Percentiles rank a stretch among this genome's conserved stretches.
These are phyloP conservation scores for Sakesphorus luctuosus DNA, from an alignment of 2,113 vertebrate genomes.

Conservation along the genomic window DNA sequence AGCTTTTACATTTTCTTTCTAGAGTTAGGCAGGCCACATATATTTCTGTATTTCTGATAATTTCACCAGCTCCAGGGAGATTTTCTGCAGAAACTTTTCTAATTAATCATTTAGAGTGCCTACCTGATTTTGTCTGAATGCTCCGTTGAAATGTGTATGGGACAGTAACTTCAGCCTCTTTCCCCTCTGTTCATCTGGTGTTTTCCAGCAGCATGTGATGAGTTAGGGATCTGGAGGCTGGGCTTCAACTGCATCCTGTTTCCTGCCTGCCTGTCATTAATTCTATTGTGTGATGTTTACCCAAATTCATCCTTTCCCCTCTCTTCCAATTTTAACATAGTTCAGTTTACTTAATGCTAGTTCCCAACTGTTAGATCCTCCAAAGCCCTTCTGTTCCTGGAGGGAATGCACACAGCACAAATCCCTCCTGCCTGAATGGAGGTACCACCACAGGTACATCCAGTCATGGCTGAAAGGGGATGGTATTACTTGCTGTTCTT, in stretches of 20 bases:
- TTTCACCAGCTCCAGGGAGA: background rate
- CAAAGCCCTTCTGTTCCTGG: background rate
- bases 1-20: background rate
- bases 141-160: conserved; percentile 4
- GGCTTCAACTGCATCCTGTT: conserved; percentile 58
- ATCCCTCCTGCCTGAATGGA: background rate
- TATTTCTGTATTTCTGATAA: background rate
- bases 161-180: conserved; percentile 29
- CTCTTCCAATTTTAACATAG: background rate
- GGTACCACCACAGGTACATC: background rate
- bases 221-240: conserved; percentile 12
- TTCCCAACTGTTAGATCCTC: background rate
- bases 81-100: background rate
- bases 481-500: background rate
- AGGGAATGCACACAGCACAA: background rate
- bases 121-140: conserved; percentile 58
- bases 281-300: conserved; percentile 28
- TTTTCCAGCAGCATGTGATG: conserved; percentile 78
- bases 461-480: background rate
- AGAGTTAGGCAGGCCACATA: background rate
- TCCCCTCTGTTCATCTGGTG: conserved; percentile 39
- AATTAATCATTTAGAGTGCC: background rate
- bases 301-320: background rate
- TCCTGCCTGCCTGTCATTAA: conserved; percentile 47
- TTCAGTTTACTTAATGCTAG: background rate